Evolutionary conservation across 1,140 invertebrate genomes (phyloP), one percentile per base, ranked within the genome.

Genomic region (Ostrea denselamellosa): DNA sequence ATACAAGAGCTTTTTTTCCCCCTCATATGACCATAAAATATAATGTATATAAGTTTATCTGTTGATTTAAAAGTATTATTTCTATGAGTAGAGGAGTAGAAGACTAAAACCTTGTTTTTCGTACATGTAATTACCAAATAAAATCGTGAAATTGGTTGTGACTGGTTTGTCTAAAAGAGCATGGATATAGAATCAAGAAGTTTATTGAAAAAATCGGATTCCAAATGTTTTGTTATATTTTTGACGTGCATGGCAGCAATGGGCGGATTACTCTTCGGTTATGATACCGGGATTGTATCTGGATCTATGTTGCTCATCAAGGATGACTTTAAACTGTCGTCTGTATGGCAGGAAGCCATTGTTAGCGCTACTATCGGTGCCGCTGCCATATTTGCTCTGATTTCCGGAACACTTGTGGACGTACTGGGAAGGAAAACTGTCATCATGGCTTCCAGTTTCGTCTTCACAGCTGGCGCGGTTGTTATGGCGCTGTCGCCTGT

Each of bases 281-380:
- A 97, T 93, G 96, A 97, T 89, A 96, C 96, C 0, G 96, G 96
- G 5, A 96, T 96, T 51, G 95, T 96, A 7, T 96, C 96, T 0
- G 96, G 96, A 7, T 96, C 96, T 19, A 96, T 97, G 95, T 92
- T 97, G 28, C 94, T 96, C 19, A 93, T 94, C 44, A 90, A 90
- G 58, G 89, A 92, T n/a, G 86, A 91, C 56, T 93, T 92, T 85
- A 83, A 91, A 2, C 89, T 94, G 17, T 77, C 62, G 19, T 91
- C 91, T 8, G 86, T 93, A 51, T 93, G 92, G 91, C 90, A 91
- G 62, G 91, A 93, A 85, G 56, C 90, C 1, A 93, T 93, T 12
- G 93, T 93, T 3, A 92, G 92, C 71, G 92, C 89, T 17, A 93
- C 93, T 0, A 92, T 94, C 12, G 93, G 91, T 0, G 92, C 92